phyloP scores from a whole-genome alignment of 2,113 vertebrate species.

The Macquaria australasica region DNA sequence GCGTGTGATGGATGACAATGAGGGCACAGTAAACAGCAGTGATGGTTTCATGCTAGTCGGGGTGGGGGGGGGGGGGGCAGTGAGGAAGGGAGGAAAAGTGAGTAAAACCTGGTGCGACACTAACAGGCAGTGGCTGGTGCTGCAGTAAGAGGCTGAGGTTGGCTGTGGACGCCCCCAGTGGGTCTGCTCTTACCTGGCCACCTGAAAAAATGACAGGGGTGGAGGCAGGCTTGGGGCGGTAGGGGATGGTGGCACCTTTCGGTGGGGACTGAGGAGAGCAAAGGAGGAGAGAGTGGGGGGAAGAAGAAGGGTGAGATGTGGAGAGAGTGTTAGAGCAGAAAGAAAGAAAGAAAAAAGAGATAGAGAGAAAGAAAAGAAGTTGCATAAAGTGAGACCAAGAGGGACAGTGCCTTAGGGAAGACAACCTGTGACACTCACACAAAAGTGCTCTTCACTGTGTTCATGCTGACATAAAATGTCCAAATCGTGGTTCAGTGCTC shows the following conservation, averaged over 20 bases:
- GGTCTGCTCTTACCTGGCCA: constrained; percentile 99
- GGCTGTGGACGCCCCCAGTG: constrained; percentile 98
- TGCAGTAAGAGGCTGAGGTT: constrained; percentile 99
- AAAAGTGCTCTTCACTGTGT: constrained; percentile 77
- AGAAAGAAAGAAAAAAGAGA: constrained; percentile 42
- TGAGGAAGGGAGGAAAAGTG: constrained; percentile 86
- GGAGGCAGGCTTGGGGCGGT: constrained; percentile 99
- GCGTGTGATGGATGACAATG: constrained; percentile 49
- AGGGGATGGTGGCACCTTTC: constrained; percentile 99
- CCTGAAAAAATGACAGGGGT: constrained; percentile 99
- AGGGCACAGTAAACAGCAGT: constrained; percentile 61
- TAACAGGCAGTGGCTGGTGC: constrained; percentile 99
- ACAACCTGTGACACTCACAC: constrained; percentile 73
- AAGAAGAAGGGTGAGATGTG: constrained; percentile 58
- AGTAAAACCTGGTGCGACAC: constrained; percentile 97
- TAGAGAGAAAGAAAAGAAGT: constrained; percentile 51
- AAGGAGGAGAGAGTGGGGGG: constrained; percentile 88
- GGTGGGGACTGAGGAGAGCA: constrained; percentile 98
- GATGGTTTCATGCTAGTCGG: constrained; percentile 71
- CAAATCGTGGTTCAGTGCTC: constrained; percentile 64
- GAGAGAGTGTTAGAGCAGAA: constrained; percentile 76
- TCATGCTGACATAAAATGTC: constrained; percentile 74
- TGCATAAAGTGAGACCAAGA: constrained; percentile 73
- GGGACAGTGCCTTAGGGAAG: constrained; percentile 74
- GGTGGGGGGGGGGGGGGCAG: constrained; percentile 67